Conservation (phyloP, 2,888 invertebrate genomes). For the Drosophila melanosoma region DNA sequence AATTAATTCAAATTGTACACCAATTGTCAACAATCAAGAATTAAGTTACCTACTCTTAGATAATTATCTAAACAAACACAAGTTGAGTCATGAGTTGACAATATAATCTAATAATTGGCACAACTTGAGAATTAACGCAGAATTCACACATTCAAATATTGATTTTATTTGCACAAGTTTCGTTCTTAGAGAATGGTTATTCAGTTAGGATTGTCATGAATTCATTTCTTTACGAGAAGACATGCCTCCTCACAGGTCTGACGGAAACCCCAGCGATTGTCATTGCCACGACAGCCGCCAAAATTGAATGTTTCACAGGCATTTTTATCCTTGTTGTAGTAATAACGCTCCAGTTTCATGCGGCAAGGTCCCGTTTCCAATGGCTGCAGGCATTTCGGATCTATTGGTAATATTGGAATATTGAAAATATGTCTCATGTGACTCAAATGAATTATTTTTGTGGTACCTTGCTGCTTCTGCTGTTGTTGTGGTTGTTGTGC, state of each 20-base stretch:
- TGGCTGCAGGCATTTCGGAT: conserved; percentile 78
- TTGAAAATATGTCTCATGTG: neutral
- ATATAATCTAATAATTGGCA: neutral
- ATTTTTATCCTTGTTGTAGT: conserved; percentile 77
- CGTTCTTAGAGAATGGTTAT: conserved; percentile 1
- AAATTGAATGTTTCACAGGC: conserved; percentile 78
- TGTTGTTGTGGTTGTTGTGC: conserved; percentile 19
- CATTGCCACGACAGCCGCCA: conserved; percentile 83
- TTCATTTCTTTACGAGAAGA: conserved; percentile 45
- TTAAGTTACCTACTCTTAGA: neutral
- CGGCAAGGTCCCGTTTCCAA: conserved; percentile 81
- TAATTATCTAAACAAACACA: neutral
- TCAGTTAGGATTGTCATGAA: neutral
- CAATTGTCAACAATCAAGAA: neutral
- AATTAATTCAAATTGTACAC: too few relatives aligned
- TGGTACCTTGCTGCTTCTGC: conserved; percentile 45
- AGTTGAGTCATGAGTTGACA: neutral
- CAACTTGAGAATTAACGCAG: neutral
- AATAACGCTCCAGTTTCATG: conserved; percentile 79
- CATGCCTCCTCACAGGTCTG: conserved; percentile 80
- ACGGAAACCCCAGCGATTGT: conserved; percentile 79
- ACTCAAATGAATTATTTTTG: neutral
- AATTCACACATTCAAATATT: conserved; percentile 1
- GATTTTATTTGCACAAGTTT: conserved; percentile 16
- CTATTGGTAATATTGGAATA: conserved; percentile 39